These are phyloP conservation scores for Myiopsitta monachus DNA, from an alignment of 2,113 vertebrate species.

Conservation along the genomic window DNA sequence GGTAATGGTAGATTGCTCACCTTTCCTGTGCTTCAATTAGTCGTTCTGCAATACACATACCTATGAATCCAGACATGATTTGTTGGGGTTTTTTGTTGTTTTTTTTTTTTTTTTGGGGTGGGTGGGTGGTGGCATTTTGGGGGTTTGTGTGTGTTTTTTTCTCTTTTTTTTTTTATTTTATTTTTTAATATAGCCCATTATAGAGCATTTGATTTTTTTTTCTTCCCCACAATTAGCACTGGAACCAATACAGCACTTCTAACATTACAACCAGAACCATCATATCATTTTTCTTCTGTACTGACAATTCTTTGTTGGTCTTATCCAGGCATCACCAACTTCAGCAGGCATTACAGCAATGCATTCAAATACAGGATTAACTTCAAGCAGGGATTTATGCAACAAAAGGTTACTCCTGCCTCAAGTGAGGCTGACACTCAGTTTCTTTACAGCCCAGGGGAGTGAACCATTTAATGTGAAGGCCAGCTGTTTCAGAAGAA, in stretches of 20 bases:
- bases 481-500: neutral
- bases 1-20: neutral
- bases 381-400: neutral
- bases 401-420: neutral
- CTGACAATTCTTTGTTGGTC: neutral
- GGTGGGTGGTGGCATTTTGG: neutral
- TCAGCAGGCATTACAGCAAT: neutral
- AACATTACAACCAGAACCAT: neutral
- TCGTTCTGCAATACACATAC: neutral
- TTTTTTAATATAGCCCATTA: neutral
- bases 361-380: neutral
- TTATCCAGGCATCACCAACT: neutral
- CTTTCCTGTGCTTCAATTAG: neutral
- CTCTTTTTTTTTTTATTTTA: neutral
- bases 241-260: neutral
- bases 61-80: neutral
- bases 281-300: neutral
- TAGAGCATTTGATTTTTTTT: neutral
- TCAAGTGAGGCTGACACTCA: neutral
- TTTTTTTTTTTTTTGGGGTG: neutral
- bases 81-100: no score
- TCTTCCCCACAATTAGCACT: neutral
- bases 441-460: neutral
- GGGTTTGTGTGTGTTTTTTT: neutral
- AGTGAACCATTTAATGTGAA: neutral